Percentiles rank a stretch among this genome's conserved stretches.
phyloP scores from a whole-genome alignment of 1,140 invertebrate species.

The Macrosteles quadrilineatus region DNA sequence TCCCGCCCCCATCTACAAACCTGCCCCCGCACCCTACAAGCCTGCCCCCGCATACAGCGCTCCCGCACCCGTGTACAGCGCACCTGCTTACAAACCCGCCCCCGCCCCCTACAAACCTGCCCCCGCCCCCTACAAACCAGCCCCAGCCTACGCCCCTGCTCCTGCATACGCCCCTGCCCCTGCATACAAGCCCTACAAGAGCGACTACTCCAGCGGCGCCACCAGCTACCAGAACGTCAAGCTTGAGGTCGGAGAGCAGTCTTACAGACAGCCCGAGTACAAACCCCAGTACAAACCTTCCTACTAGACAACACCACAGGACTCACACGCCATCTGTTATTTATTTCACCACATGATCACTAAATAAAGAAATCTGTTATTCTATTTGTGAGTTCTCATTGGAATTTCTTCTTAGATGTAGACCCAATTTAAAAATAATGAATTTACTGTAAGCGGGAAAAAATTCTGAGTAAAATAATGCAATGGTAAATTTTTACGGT shows the following conservation, averaged over 20 bases:
- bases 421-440: no score
- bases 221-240: background rate
- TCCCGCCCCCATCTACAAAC: background rate
- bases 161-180: background rate
- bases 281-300: no score
- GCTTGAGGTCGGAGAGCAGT: slow-evolving; percentile 1
- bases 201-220: background rate
- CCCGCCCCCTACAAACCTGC: background rate
- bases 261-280: background rate
- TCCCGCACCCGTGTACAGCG: background rate
- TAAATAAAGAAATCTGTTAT: no score
- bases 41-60: background rate
- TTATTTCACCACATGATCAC: no score
- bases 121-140: background rate
- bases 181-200: background rate
- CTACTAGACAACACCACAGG: no score
- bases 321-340: no score
- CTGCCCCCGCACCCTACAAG: background rate
- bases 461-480: no score
- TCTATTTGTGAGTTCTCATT: no score
- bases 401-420: no score
- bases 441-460: no score
- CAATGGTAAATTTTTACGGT: no score
- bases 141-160: background rate
- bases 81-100: slow-evolving; percentile 9